Base-by-base conservation (phyloP, 2,113 vertebrate species). In the Microcebus ravelobensis region DNA sequence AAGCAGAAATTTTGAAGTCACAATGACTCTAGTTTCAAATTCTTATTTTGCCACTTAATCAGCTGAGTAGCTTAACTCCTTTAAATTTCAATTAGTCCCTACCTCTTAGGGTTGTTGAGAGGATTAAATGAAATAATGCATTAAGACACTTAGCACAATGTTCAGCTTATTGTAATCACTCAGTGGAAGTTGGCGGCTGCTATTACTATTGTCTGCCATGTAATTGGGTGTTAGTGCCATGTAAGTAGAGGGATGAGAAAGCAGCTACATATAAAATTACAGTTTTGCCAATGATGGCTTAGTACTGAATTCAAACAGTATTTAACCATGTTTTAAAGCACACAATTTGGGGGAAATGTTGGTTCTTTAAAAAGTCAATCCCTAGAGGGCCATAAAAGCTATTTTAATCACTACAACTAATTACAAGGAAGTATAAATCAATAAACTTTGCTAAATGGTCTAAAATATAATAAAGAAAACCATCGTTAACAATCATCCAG, bases 401-500 rank as follows among this genome's bases (percentile, higher is more conserved):
- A 98, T 97, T 97, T 98, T 96, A 98, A 98, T 97, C 97, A 97
- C 97, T 97, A 48, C 81, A 94, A 96, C 98, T 97, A 98, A 98
- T 98, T 98, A 98, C 92, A 97, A 97, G 97, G 96, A 98, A 97
- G 96, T 97, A 95, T 97, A 97, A 98, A 97, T 98, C 97, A 97
- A 98, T 97, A 98, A 97, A 96, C 96, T 96, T 98, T 93, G 92
- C 96, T 97, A 97, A 97, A 97, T 96, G 95, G 96, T 70, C 94
- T 98, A 97, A 98, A 97, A 98, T 97, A 98, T 97, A 97, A 97
- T 95, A 97, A 97, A 97, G 96, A 97, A 97, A 98, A 70, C 95
- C 92, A 95, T 97, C 96, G 85, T 97, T 97, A 97, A 97, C 95
- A 91, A 87, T 96, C 91, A 97, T 92, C 76, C 96, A 98, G 97